phyloP scores from a whole-genome alignment of 2,113 vertebrate species.

The Trogon surrucura region DNA sequence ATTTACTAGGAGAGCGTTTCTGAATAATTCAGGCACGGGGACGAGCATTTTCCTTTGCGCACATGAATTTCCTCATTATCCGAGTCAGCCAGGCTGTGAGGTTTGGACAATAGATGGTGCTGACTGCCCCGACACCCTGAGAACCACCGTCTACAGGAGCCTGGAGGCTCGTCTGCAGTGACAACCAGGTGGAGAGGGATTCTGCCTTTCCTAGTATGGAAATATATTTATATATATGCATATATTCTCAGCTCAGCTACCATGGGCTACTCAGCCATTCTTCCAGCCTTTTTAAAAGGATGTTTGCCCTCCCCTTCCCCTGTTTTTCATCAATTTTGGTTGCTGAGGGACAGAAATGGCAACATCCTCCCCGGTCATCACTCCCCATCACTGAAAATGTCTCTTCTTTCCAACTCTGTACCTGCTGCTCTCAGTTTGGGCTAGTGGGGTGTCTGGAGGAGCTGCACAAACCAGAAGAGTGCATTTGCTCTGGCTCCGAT shows the following conservation, averaged over 20 bases:
- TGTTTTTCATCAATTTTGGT: background rate
- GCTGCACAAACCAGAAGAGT: background rate
- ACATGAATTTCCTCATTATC: fast-evolving
- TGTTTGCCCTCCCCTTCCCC: background rate
- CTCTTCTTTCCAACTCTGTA: background rate
- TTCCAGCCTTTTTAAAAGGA: background rate
- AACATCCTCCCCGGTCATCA: fast-evolving
- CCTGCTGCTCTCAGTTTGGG: fast-evolving
- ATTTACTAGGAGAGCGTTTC: background rate
- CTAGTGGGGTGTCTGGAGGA: background rate
- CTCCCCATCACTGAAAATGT: background rate
- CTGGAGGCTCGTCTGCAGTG: background rate
- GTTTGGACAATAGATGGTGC: background rate
- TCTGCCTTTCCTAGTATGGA: no score
- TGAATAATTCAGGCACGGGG: background rate
- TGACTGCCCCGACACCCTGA: background rate
- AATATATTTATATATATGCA: no score
- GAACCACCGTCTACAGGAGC: fast-evolving
- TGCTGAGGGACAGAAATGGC: background rate
- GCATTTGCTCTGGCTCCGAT: background rate
- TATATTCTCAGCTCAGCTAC: background rate
- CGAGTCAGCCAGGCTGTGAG: background rate
- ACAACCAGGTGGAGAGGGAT: no score
- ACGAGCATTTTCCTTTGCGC: background rate
- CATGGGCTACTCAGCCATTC: background rate